phyloP scores from a whole-genome alignment of 2,888 invertebrate genomes.

The Drosophila atripex region DNA sequence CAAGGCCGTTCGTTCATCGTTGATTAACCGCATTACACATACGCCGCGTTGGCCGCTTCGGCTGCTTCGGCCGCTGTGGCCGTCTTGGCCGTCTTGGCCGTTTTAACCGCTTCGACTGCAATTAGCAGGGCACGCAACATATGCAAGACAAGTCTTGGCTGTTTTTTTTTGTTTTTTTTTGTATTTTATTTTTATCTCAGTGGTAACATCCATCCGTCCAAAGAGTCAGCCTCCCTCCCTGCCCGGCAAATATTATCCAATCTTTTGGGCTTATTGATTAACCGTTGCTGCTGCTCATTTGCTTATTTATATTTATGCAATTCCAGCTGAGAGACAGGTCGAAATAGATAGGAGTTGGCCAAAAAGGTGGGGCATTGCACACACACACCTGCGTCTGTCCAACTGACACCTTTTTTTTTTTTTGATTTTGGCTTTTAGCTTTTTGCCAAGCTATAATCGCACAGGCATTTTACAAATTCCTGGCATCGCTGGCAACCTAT shows the following conservation, averaged over 20 bases:
- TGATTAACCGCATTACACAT: slow-evolving; percentile 77
- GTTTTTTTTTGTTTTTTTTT: neutral
- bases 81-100: slow-evolving; percentile 25
- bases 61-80: neutral
- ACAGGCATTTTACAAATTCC: neutral
- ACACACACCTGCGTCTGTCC: slow-evolving; percentile 7
- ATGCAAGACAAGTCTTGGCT: slow-evolving; percentile 22
- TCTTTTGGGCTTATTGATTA: slow-evolving; percentile 73
- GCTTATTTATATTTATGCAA: slow-evolving; percentile 71
- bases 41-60: slow-evolving; percentile 61
- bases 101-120: slow-evolving; percentile 62
- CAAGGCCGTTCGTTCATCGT: slow-evolving; percentile 68
- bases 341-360: neutral
- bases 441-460: neutral
- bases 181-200: neutral
- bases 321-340: slow-evolving; percentile 53
- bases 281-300: slow-evolving; percentile 73
- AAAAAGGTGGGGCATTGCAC: slow-evolving; percentile 13
- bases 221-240: slow-evolving; percentile 1
- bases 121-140: slow-evolving; percentile 72
- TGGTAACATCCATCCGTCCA: slow-evolving; percentile 1
- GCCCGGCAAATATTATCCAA: slow-evolving; percentile 59
- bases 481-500: neutral
- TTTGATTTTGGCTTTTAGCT: neutral
- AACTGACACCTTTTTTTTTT: slow-evolving; percentile 39